Percentiles rank a stretch among this genome's conserved stretches.
These are phyloP conservation scores for Gymnothorax javanicus DNA, from an alignment of 2,797 vertebrate genomes.

Conservation along the genomic window DNA sequence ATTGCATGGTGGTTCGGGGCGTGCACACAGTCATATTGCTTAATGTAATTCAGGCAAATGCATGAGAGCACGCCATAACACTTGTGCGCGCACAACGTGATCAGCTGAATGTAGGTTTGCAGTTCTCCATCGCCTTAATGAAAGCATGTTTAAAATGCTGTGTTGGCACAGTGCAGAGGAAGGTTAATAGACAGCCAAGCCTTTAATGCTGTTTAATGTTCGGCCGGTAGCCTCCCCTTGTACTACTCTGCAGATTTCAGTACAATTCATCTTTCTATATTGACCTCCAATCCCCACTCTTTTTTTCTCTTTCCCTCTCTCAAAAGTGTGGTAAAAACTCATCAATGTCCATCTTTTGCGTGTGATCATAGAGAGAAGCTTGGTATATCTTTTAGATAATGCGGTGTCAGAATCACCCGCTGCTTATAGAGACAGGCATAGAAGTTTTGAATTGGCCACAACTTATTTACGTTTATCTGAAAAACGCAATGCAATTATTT, in stretches of 20 bases:
- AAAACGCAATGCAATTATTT: neutral
- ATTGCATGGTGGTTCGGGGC: neutral
- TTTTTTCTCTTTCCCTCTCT: neutral
- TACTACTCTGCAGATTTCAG: neutral
- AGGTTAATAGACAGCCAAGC: slow-evolving; percentile 4
- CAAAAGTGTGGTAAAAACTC: neutral
- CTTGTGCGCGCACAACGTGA: neutral
- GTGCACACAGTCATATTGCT: neutral
- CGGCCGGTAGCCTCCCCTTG: neutral
- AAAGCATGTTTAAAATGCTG: slow-evolving; percentile 1
- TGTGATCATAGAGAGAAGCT: neutral
- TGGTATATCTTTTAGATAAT: neutral
- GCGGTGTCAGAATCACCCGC: neutral
- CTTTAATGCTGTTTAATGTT: slow-evolving; percentile 18
- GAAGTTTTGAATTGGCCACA: neutral
- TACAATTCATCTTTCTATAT: slow-evolving; percentile 15
- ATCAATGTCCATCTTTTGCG: neutral
- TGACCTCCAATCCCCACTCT: slow-evolving; percentile 24
- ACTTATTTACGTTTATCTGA: neutral
- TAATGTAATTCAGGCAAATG: neutral
- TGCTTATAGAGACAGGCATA: neutral
- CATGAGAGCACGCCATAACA: neutral
- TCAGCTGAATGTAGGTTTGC: neutral
- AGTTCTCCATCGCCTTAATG: neutral
- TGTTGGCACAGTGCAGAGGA: neutral